These are phyloP conservation scores for Apodemia duryi DNA, from an alignment of 2,888 invertebrate species.

Conservation along the genomic window DNA sequence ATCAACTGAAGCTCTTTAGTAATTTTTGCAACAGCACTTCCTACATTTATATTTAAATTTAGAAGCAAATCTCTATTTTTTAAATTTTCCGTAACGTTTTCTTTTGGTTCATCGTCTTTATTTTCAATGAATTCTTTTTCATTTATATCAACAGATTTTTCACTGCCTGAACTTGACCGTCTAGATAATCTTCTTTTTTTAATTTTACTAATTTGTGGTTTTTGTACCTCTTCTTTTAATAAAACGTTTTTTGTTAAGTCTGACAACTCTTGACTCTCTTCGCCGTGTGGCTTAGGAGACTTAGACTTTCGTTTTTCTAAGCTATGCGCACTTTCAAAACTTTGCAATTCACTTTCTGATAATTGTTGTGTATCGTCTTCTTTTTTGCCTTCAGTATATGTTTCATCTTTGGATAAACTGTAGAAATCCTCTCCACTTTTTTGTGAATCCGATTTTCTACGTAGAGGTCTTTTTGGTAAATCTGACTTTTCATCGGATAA, in stretches of 20 bases:
- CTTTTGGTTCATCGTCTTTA: slow-evolving; percentile 26
- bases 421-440: slow-evolving; percentile 82
- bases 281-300: slow-evolving; percentile 49
- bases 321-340: slow-evolving; percentile 83
- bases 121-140: slow-evolving; percentile 53
- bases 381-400: slow-evolving; percentile 79
- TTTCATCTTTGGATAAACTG: slow-evolving; percentile 81
- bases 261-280: slow-evolving; percentile 53
- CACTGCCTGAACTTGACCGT: slow-evolving; percentile 65
- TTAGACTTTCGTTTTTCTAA: slow-evolving; percentile 68
- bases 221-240: slow-evolving; percentile 48
- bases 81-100: slow-evolving; percentile 24
- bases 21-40: slow-evolving; percentile 62
- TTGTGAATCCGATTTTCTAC: slow-evolving; percentile 83
- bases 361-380: slow-evolving; percentile 79
- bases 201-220: slow-evolving; percentile 33
- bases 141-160: slow-evolving; percentile 63
- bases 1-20: slow-evolving; percentile 79
- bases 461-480: slow-evolving; percentile 76
- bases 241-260: slow-evolving; percentile 52
- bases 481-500: slow-evolving; percentile 76
- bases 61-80: slow-evolving; percentile 45
- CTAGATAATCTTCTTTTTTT: slow-evolving; percentile 46
- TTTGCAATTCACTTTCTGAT: slow-evolving; percentile 81
- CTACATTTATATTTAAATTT: slow-evolving; percentile 42